phyloP scores from a whole-genome alignment of 2,888 invertebrate species.

The Diachrysia chrysitis region DNA sequence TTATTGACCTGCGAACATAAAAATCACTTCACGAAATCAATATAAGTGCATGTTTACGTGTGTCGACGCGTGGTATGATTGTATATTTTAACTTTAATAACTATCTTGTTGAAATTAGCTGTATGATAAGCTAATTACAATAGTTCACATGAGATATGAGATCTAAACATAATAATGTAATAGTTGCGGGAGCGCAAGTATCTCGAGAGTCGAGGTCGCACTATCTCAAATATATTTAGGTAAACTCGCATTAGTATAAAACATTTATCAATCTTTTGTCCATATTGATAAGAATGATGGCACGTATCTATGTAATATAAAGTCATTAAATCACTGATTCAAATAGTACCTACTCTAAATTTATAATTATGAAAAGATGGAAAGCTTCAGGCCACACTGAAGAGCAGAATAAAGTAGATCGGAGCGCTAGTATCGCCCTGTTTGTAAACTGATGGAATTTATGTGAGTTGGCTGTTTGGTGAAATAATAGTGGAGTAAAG shows the following conservation, averaged over 20 bases:
- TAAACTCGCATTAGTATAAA: neutral
- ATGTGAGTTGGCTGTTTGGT: conserved; percentile 17
- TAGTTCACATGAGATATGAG: conserved; percentile 1
- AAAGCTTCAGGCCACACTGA: neutral
- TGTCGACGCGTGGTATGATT: too few relatives aligned
- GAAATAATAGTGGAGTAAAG: conserved; percentile 17
- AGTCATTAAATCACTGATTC: too few relatives aligned
- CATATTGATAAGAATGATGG: neutral
- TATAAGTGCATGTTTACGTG: too few relatives aligned
- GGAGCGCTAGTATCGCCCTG: neutral
- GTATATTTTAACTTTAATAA: neutral
- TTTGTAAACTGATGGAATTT: conserved; percentile 21
- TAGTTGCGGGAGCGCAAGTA: too few relatives aligned
- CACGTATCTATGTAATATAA: too few relatives aligned
- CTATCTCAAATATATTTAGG: neutral
- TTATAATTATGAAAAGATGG: neutral
- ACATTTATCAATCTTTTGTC: neutral
- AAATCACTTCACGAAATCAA: too few relatives aligned
- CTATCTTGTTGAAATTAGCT: neutral
- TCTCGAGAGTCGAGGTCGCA: conserved; percentile 4
- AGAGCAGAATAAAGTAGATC: neutral
- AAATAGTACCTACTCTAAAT: too few relatives aligned
- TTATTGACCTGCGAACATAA: too few relatives aligned
- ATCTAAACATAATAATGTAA: neutral
- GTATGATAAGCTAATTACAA: conserved; percentile 3